Percentiles rank a stretch among this genome's conserved stretches.
These are phyloP conservation scores for Nomada goodeniana DNA, from an alignment of 2,888 invertebrate species.

Conservation along the genomic window DNA sequence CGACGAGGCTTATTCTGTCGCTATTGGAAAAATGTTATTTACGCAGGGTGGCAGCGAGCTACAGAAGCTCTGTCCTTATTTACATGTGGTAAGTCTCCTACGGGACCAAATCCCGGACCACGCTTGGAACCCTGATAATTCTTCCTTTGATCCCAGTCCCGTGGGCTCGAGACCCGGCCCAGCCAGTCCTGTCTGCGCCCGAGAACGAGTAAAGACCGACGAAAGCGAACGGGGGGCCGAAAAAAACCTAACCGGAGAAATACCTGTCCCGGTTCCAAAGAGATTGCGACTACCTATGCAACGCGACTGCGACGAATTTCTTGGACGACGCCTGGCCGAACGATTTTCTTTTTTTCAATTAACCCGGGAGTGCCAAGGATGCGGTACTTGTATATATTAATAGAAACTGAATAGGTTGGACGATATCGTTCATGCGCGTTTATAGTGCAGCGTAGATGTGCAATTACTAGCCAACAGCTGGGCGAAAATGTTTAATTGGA, in stretches of 20 bases:
- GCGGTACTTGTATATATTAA: too few relatives aligned
- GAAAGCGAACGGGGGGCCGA: conserved; percentile 61
- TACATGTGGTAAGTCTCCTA: conserved; percentile 85
- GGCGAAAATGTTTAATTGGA: too few relatives aligned
- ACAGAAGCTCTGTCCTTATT: conserved; percentile 83
- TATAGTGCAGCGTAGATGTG: too few relatives aligned
- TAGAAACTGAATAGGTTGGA: too few relatives aligned
- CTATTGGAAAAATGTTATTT: conserved; percentile 84
- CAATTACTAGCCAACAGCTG: too few relatives aligned
- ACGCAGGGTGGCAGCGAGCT: conserved; percentile 79
- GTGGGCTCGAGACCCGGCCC: conserved; percentile 72
- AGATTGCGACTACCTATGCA: conserved; percentile 41
- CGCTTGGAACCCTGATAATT: conserved; percentile 84
- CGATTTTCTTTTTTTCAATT: too few relatives aligned
- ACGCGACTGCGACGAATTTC: conserved; percentile 38
- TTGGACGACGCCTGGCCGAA: too few relatives aligned
- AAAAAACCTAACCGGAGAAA: conserved; percentile 57
- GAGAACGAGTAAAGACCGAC: conserved; percentile 74
- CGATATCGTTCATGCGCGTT: too few relatives aligned
- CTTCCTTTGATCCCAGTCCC: conserved; percentile 84
- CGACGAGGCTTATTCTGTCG: conserved; percentile 73
- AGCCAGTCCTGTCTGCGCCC: conserved; percentile 68
- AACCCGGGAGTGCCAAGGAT: too few relatives aligned
- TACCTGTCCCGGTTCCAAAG: conserved; percentile 61
- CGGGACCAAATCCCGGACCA: conserved; percentile 84